phyloP scores from a whole-genome alignment of 1,140 invertebrate species.

The Drosophila takahashii region DNA sequence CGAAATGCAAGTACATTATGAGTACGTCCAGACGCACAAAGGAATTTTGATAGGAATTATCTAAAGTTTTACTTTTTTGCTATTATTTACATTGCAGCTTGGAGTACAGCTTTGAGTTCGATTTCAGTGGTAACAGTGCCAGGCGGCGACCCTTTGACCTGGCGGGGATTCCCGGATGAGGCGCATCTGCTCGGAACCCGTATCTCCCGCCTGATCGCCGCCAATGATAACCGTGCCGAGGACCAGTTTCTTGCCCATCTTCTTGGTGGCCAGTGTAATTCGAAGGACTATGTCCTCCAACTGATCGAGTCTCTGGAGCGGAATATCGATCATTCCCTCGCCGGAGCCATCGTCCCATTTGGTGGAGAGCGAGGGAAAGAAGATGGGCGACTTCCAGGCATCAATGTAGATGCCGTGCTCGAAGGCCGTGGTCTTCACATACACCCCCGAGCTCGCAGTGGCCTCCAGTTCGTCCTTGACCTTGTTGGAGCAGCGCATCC shows the following conservation, averaged over 20 bases:
- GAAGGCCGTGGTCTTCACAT: slow-evolving; percentile 90
- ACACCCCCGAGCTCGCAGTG: slow-evolving; percentile 85
- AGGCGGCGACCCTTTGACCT: slow-evolving; percentile 69
- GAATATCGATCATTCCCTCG: slow-evolving; percentile 79
- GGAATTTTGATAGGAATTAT: slow-evolving; percentile 19
- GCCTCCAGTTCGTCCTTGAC: slow-evolving; percentile 82
- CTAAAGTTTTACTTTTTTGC: slow-evolving; percentile 14
- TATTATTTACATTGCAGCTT: slow-evolving; percentile 41
- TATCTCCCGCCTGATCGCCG: slow-evolving; percentile 31
- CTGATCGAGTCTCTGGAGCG: slow-evolving; percentile 59
- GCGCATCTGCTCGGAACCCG: slow-evolving; percentile 62
- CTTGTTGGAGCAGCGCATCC: slow-evolving; percentile 83
- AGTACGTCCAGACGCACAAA: neutral
- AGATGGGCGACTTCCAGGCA: slow-evolving; percentile 91
- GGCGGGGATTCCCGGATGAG: slow-evolving; percentile 50
- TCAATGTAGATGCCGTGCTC: slow-evolving; percentile 89
- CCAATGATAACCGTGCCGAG: slow-evolving; percentile 70
- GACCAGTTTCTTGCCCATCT: slow-evolving; percentile 87
- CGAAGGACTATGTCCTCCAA: slow-evolving; percentile 69
- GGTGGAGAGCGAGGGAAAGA: slow-evolving; percentile 88
- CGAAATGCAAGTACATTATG: slow-evolving; percentile 31
- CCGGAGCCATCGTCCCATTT: slow-evolving; percentile 86
- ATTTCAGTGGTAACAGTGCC: slow-evolving; percentile 69
- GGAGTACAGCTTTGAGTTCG: neutral
- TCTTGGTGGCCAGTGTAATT: slow-evolving; percentile 77